Percentiles rank a stretch among this genome's conserved stretches.
Evolutionary conservation across 2,113 vertebrate species (phyloP).

Genomic region (Neotoma lepida): DNA sequence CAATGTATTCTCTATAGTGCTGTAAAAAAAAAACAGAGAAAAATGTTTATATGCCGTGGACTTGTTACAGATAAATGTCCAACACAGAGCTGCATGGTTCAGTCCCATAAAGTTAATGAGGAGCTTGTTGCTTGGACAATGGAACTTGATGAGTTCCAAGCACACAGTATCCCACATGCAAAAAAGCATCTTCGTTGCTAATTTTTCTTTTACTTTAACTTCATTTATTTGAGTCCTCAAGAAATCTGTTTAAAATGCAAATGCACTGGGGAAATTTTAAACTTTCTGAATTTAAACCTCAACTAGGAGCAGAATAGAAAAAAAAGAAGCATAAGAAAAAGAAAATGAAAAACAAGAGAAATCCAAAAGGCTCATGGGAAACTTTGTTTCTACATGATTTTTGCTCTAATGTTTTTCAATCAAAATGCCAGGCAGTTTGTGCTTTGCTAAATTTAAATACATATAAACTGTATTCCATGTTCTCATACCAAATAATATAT

Average conservation of each 20-base stretch:
- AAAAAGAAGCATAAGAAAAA: background rate
- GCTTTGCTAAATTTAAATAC: background rate
- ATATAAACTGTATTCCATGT: background rate
- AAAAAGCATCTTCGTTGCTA: background rate
- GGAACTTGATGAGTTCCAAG: background rate
- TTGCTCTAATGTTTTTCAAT: constrained; percentile 26
- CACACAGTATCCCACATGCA: background rate
- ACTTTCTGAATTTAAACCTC: background rate
- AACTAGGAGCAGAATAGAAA: background rate
- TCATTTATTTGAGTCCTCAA: constrained; percentile 2
- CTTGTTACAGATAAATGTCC: background rate
- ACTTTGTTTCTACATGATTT: background rate
- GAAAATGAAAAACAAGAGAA: background rate
- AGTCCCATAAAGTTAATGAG: constrained; percentile 32
- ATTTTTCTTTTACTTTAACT: background rate
- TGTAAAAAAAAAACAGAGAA: constrained; percentile 45
- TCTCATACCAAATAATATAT: background rate
- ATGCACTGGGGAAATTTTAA: constrained; percentile 1
- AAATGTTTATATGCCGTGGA: background rate
- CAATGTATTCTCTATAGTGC: background rate
- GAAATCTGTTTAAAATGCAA: constrained; percentile 58
- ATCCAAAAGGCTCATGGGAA: background rate
- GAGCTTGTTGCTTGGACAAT: background rate
- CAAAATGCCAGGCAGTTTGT: background rate
- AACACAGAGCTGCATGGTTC: background rate